Percentiles rank a stretch among this genome's conserved stretches.
Evolutionary conservation across 30 jellyfish, hydroid and myxozoan genomes (phyloP).

Genomic region (Aurelia sp.): DNA sequence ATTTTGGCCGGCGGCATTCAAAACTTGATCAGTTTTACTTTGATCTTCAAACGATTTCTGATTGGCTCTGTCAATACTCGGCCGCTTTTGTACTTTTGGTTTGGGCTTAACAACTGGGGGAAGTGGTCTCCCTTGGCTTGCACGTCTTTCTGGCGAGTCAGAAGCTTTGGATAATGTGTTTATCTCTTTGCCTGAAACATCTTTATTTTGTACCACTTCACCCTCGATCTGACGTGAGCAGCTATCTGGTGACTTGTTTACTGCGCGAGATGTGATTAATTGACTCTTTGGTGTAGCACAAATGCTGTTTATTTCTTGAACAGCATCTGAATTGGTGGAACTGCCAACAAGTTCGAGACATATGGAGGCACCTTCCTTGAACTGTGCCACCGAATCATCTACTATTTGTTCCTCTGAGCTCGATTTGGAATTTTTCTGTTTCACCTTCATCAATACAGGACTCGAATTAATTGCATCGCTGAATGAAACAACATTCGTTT

Average conservation of each 20-base stretch:
- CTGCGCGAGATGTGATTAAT: background rate
- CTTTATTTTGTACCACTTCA: background rate
- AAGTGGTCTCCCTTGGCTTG: constrained; percentile 5
- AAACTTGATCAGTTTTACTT: background rate
- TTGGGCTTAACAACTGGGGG: constrained; percentile 70
- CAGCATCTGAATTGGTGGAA: too few species aligned
- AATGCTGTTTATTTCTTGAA: too few species aligned
- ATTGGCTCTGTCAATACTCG: constrained; percentile 40
- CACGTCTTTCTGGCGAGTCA: background rate
- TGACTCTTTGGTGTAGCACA: background rate
- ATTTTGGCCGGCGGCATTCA: background rate
- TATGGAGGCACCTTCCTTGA: background rate
- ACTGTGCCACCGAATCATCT: background rate
- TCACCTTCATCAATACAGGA: constrained; percentile 15
- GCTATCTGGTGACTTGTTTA: background rate
- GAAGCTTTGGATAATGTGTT: background rate
- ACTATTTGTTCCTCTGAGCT: background rate
- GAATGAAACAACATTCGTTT: background rate
- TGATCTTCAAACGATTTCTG: background rate
- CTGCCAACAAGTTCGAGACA: background rate
- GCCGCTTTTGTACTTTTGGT: constrained; percentile 46
- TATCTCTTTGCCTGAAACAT: background rate
- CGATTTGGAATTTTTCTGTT: background rate
- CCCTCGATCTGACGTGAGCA: background rate
- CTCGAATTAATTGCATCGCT: constrained; percentile 44